Percentiles rank a stretch among this genome's conserved stretches.
These are phyloP conservation scores for Epinotia demarniana DNA, from an alignment of 2,888 invertebrate genomes.

Conservation along the genomic window DNA sequence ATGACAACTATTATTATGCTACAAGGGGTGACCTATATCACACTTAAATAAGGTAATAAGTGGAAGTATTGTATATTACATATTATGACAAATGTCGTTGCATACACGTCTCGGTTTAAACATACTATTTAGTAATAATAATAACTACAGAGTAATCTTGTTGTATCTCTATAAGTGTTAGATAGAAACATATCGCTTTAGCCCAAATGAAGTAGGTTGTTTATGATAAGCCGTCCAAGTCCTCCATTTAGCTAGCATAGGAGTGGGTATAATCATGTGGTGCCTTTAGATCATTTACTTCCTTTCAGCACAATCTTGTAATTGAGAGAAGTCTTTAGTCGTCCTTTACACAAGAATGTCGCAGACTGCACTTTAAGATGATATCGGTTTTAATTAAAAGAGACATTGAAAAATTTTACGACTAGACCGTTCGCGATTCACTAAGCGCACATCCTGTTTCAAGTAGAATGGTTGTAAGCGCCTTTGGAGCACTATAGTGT, in stretches of 20 bases:
- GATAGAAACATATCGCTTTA: too few relatives aligned
- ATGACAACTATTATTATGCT: conserved; percentile 17
- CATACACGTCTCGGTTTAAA: too few relatives aligned
- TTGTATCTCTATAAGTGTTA: too few relatives aligned
- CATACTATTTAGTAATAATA: too few relatives aligned
- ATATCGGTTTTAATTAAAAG: conserved; percentile 27
- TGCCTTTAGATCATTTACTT: neutral
- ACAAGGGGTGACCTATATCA: neutral
- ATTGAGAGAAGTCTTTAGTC: conserved; percentile 3
- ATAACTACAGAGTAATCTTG: too few relatives aligned
- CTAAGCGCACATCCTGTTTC: neutral
- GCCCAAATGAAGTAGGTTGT: too few relatives aligned
- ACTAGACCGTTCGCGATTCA: neutral
- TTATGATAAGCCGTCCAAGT: too few relatives aligned
- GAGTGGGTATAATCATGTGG: neutral
- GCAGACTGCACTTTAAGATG: conserved; percentile 15
- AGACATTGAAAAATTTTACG: conserved; percentile 26
- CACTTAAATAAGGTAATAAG: neutral
- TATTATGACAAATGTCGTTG: too few relatives aligned
- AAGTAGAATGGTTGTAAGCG: neutral
- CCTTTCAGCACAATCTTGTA: neutral
- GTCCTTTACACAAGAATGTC: neutral
- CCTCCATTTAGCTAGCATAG: too few relatives aligned
- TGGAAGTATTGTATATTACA: too few relatives aligned
- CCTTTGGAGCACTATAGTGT: neutral